Percentiles rank a stretch among this genome's conserved stretches.
Conservation (phyloP, 2,113 vertebrate species). For the Cochlearius cochlearius region DNA sequence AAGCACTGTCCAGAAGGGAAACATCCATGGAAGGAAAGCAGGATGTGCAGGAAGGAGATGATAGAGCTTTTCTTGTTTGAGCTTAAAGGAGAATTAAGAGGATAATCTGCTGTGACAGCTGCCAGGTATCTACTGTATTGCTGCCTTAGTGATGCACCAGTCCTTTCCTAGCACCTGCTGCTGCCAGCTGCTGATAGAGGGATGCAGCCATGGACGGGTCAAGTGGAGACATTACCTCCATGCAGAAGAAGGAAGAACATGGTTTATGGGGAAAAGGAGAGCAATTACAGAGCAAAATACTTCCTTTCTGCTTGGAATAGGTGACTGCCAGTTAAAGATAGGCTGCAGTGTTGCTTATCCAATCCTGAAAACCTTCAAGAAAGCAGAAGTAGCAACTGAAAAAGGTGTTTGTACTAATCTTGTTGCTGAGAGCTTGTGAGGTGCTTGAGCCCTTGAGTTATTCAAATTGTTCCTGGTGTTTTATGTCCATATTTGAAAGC, state of each 20-base stretch:
- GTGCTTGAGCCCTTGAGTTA: neutral
- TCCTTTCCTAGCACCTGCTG: neutral
- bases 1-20: neutral
- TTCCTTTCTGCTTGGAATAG: neutral
- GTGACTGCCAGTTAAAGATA: neutral
- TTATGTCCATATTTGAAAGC: neutral
- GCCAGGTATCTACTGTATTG: neutral
- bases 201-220: neutral
- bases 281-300: neutral
- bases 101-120: slow-evolving; percentile 42
- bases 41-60: neutral
- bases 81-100: slow-evolving; percentile 31
- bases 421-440: neutral
- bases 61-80: slow-evolving; percentile 41
- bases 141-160: neutral
- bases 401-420: neutral
- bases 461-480: neutral
- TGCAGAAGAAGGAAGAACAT: neutral
- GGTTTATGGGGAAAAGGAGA: neutral
- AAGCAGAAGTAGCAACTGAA: neutral
- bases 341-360: neutral
- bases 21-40: neutral
- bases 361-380: neutral
- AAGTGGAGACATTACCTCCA: neutral
- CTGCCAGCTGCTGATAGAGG: neutral